Conservation (phyloP, 2,888 invertebrate species). For the Aphrophora alni region DNA sequence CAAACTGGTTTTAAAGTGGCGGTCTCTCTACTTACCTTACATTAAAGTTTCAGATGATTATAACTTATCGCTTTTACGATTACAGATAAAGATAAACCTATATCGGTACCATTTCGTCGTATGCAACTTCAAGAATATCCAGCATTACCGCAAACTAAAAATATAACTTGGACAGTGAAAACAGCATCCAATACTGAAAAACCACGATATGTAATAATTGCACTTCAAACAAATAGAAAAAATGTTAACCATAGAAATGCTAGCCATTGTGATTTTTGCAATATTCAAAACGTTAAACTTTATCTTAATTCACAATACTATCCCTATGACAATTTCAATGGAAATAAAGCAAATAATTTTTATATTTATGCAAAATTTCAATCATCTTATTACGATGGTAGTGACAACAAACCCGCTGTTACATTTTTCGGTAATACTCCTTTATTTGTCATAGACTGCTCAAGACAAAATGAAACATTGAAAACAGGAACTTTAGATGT, state of each 20-base stretch:
- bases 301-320: slow-evolving; percentile 14
- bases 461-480: slow-evolving; percentile 13
- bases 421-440: slow-evolving; percentile 8
- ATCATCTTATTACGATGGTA: slow-evolving; percentile 14
- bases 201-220: not conserved
- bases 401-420: not conserved
- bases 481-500: slow-evolving; percentile 17
- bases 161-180: no score
- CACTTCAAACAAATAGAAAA: not conserved
- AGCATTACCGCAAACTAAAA: not conserved
- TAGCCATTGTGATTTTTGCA: slow-evolving; percentile 22
- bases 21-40: no score
- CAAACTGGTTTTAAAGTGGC: no score
- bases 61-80: not conserved
- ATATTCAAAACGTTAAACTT: slow-evolving; percentile 27
- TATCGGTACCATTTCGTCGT: not conserved
- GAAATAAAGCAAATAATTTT: slow-evolving; percentile 17
- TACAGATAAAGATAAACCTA: not conserved
- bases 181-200: no score
- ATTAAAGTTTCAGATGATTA: not conserved
- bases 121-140: not conserved
- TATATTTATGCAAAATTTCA: slow-evolving; percentile 26
- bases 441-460: slow-evolving; percentile 19
- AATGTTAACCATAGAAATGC: not conserved
- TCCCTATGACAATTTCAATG: slow-evolving; percentile 4